These are phyloP conservation scores for Podotricha telesiphe DNA, from an alignment of 2,888 invertebrate species.

Conservation along the genomic window DNA sequence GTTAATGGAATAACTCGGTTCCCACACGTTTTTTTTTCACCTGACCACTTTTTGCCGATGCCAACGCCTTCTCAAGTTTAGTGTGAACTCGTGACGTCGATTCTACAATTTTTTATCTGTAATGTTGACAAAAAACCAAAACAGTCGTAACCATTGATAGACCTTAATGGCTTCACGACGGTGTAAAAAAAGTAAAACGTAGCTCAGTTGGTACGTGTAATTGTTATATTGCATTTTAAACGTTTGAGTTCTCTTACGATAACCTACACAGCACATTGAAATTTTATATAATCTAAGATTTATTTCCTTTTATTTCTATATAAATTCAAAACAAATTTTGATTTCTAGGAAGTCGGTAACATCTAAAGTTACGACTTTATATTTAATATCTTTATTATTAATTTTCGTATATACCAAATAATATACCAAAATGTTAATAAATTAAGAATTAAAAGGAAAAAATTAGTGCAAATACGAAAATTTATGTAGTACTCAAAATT, in stretches of 20 bases:
- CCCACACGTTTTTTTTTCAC: constrained; percentile 32
- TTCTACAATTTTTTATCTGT: constrained; percentile 47
- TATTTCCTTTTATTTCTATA: not conserved
- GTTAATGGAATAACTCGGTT: constrained; percentile 32
- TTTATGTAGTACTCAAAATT: too few species aligned
- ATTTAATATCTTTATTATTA: not conserved
- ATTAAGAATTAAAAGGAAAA: not conserved
- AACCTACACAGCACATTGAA: too few species aligned
- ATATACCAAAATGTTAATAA: not conserved
- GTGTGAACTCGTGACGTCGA: constrained; percentile 57
- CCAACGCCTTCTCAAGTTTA: constrained; percentile 54
- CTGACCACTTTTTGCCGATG: constrained; percentile 39
- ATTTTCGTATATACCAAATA: not conserved
- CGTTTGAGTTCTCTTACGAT: not conserved
- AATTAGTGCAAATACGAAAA: not conserved
- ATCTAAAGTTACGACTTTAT: not conserved
- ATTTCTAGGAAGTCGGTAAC: not conserved
- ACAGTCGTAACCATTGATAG: constrained; percentile 62
- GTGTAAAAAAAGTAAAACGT: constrained; percentile 41
- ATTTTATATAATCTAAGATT: too few species aligned
- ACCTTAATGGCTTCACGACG: constrained; percentile 61
- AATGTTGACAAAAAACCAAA: constrained; percentile 51
- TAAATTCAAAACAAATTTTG: not conserved
- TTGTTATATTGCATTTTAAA: constrained; percentile 11
- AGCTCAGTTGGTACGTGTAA: constrained; percentile 42